Base-by-base conservation (phyloP, 2,888 invertebrate genomes). In the Sthenelais limicola region DNA sequence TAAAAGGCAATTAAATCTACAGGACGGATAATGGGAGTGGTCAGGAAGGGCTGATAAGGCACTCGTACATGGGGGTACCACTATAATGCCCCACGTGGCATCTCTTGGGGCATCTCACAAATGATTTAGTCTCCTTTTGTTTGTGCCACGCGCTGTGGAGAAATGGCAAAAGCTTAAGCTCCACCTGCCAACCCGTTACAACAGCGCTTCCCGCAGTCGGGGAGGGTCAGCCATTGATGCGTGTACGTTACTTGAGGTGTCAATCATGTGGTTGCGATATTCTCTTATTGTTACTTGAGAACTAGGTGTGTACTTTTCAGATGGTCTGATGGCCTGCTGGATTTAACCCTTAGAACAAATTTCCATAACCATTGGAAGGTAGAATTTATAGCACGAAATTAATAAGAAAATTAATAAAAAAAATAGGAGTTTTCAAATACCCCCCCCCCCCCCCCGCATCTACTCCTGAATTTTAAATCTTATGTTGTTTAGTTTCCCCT, bases 1-100 rank as follows among this genome's bases (percentile, higher is more conserved):
- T 62, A 62, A 62, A 62, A 38, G 62, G 38, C 62, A 62, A 62
- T 62, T 62, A 62, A 38, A 62, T 35, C 43, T 38, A 62, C 38
- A 38, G 62, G 24, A 24, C 62, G 62, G 35, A 38, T 62, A 62
- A 62, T 12, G 21, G 35, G 38, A 35, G 38, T 35, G 38, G 62
- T 38, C 7, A 5, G 12, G 3, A 28, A 43, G 21, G 62, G 38
- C 24, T 24, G 35, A 5, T 18, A 24, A 24, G 62, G 4, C 4
- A 28, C 38, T 26, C 18, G 12, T n/a, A 9, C 33, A 62, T 62
- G 38, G 35, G 62, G 62, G 62, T 38, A 38, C 62, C 62, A 35
- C 24, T 18, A 62, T 62, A 7, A n/a, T 24, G 24, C 30, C 38
- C 62, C 62, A 62, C 62, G 62, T 38, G 62, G 38, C 62, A 24